Evolutionary conservation across 2,797 vertebrate species (phyloP), one percentile per base, ranked within the genome.

Genomic region (Lutjanus campechanus): DNA sequence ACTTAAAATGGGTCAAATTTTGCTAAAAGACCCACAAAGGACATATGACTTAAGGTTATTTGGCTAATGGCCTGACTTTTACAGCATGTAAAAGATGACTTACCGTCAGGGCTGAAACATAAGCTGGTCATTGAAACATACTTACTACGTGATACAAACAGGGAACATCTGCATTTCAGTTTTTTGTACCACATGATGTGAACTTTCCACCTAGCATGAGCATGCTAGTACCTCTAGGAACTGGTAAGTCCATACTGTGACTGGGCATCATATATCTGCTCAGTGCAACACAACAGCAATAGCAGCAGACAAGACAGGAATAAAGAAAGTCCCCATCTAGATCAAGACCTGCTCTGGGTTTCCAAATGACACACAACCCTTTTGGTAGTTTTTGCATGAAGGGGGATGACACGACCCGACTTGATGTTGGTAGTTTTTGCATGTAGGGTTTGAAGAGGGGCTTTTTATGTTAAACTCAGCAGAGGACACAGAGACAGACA

Each of bases 241-340:
- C 96, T 97, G 96, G 95, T 95, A 95, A 97, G 95, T 97, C 96
- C 95, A 96, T 96, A 97, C 95, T 96, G 95, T 95, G 92, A 95
- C 94, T 96, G 95, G 94, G 95, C 95, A 94, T 93, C 93, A 94
- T 90, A 94, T 90, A 91, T 93, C 91, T 94, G 95, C 95, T 95
- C 94, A 95, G 93, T 93, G 91, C 93, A 94, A 91, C 93, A 91
- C 94, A 96, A 96, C 91, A 96, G 96, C 95, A 96, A 91, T 93
- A 95, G 95, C 93, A 94, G 95, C 96, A 96, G 96, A 96, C 96
- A 96, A 97, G 95, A 95, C 93, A 95, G 95, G 95, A 96, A 92
- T 87, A 78, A 85, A 86, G 71, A 86, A 85, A 15, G 72, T 91
- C 88, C 91, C 89, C 78, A 92, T 93, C 93, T 92, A 94, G 90